Base-by-base conservation (phyloP, 92 coral and sea anemone genomes). In the Parazoanthus darwini region DNA sequence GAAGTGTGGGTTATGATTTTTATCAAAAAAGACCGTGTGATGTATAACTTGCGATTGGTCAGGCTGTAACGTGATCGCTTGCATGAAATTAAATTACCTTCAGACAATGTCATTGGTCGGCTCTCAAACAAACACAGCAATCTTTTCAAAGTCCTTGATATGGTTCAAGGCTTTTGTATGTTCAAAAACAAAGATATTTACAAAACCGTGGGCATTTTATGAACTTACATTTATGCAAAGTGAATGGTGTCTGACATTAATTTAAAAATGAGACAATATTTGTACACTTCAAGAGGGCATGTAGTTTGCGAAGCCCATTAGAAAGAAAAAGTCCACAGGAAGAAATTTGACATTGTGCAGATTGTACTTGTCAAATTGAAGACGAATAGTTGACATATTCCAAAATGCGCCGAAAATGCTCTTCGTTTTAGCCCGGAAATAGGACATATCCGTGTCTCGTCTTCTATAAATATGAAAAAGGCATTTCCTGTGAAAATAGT, bases 191-290 rank as follows among this genome's bases (percentile, higher is more conserved):
- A 86, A 20, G 91, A 80, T 93, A 89, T 91, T 93, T 91, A 91
- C 85, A 70, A 66, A 81, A 42, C 33, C 36, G 82, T 33, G 78
- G 77, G 44, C 86, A 67, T 79, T 83, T 70, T 78, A 70, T 48
- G 82, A 93, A 88, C 92, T 81, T 46, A 91, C 88, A 73, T 91
- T 91, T 77, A 90, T 81, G 78, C 80, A 85, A 58, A 29, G 50
- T 81, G 92, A 93, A 91, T 91, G 74, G 88, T 56, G 50, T 25
- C 51, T 82, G 92, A 86, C 92, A 89, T 93, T 93, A 91, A 89
- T 95, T 93, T 95, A 50, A 95, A 90, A 91, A 89, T 77, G 91
- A 91, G 90, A 91, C 93, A 95, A 95, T 93, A 93, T 95, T 93
- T 91, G 94, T 90, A 78, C 90, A 76, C 91, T 92, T 82, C 86